Conservation (phyloP, 2,797 vertebrate genomes). For the Intellagama lesueurii region DNA sequence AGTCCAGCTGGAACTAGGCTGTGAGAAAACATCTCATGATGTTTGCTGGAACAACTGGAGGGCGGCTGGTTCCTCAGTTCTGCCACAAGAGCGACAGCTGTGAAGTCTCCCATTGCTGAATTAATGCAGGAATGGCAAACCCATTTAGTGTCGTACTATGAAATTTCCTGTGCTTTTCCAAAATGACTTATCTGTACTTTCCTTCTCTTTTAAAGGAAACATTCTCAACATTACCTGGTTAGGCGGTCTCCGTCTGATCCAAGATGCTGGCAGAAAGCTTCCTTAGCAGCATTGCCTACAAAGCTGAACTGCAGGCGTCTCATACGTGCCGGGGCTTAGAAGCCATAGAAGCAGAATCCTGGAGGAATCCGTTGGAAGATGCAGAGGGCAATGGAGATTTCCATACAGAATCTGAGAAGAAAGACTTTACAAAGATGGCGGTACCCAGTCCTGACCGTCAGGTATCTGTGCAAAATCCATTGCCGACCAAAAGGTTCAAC, state of each 20-base stretch:
- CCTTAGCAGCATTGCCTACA: constrained; percentile 73
- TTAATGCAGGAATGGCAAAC: not conserved
- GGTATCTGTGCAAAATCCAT: not conserved
- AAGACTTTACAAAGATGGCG: not conserved
- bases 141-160: not conserved
- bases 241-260: constrained; percentile 27
- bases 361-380: constrained; percentile 60
- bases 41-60: not conserved
- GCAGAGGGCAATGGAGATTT: constrained; percentile 44
- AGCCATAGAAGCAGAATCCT: constrained; percentile 55
- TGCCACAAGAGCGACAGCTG: not conserved
- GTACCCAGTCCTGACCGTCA: not conserved
- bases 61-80: no score
- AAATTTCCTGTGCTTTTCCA: not conserved
- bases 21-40: no score
- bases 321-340: constrained; percentile 40
- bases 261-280: constrained; percentile 83
- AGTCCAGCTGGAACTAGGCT: no score
- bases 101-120: not conserved
- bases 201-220: constrained; percentile 41
- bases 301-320: constrained; percentile 55
- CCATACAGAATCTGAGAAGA: not conserved
- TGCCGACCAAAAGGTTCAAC: not conserved
- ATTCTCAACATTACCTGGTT: constrained; percentile 39
- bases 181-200: constrained; percentile 11